Evolutionary conservation across 2,797 vertebrate genomes (phyloP).

Genomic region (Rhinella marina): DNA sequence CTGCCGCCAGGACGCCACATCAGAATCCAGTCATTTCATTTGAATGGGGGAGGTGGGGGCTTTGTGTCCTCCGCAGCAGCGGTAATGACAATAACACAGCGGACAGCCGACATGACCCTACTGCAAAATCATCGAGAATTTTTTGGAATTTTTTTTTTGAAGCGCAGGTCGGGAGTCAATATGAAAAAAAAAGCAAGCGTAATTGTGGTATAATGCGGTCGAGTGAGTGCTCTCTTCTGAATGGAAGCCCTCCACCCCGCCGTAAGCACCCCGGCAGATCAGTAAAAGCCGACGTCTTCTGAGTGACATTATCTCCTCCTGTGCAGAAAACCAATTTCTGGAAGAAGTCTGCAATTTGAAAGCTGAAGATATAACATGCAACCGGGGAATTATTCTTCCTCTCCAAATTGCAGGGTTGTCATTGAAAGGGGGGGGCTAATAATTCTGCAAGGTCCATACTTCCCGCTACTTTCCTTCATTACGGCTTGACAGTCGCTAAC

Average conservation of each 20-base stretch:
- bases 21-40: not conserved
- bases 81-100: not conserved
- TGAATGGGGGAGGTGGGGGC: not conserved
- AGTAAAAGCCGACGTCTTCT: slow-evolving; percentile 62
- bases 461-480: slow-evolving; percentile 64
- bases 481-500: slow-evolving; percentile 69
- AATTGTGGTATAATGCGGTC: slow-evolving; percentile 45
- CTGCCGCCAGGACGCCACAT: not conserved
- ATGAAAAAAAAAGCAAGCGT: slow-evolving; percentile 41
- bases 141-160: slow-evolving; percentile 19
- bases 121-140: slow-evolving; percentile 20
- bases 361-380: slow-evolving; percentile 74
- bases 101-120: not conserved
- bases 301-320: slow-evolving; percentile 76
- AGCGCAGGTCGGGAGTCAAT: slow-evolving; percentile 25
- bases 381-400: slow-evolving; percentile 73
- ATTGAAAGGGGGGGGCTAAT: slow-evolving; percentile 73
- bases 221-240: slow-evolving; percentile 62
- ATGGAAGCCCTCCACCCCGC: slow-evolving; percentile 33
- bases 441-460: slow-evolving; percentile 62
- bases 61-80: not conserved
- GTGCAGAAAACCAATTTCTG: slow-evolving; percentile 80
- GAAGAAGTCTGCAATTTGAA: slow-evolving; percentile 75
- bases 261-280: slow-evolving; percentile 63
- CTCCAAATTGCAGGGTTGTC: slow-evolving; percentile 77